Conservation (phyloP, 2,888 invertebrate species). For the Nasonovia ribisnigri region DNA sequence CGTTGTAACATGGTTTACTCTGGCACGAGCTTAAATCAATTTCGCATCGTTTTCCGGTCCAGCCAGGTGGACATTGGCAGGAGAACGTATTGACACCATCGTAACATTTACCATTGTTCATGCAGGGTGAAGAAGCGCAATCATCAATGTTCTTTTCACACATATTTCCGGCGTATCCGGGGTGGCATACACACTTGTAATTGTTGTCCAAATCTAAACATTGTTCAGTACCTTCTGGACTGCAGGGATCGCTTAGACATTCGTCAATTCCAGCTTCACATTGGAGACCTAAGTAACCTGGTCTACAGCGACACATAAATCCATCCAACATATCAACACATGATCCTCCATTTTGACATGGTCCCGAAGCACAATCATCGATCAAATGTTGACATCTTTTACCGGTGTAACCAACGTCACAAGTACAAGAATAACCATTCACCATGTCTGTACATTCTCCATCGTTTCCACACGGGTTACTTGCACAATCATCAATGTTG, state of each 20-base stretch:
- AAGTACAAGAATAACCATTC: conserved; percentile 87
- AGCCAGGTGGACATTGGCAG: conserved; percentile 86
- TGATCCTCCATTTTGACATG: conserved; percentile 92
- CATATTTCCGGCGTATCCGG: conserved; percentile 85
- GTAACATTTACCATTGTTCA: conserved; percentile 89
- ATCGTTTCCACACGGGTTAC: conserved; percentile 90
- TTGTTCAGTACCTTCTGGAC: conserved; percentile 87
- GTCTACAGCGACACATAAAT: conserved; percentile 92
- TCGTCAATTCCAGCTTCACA: conserved; percentile 95
- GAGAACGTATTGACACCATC: conserved; percentile 88
- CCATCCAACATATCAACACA: conserved; percentile 91
- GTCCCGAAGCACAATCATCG: conserved; percentile 89
- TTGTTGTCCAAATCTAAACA: conserved; percentile 91
- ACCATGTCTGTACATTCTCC: conserved; percentile 92
- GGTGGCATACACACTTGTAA: conserved; percentile 88
- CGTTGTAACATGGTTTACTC: conserved; percentile 90
- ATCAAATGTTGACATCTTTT: conserved; percentile 93
- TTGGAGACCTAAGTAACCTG: conserved; percentile 90
- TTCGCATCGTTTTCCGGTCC: conserved; percentile 89
- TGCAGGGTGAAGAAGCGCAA: conserved; percentile 86
- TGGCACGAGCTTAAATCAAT: conserved; percentile 89
- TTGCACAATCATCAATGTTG: conserved; percentile 91
- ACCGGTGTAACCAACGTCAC: conserved; percentile 94
- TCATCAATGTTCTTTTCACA: conserved; percentile 82
- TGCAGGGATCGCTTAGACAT: conserved; percentile 91